Percentiles rank a stretch among this genome's conserved stretches.
Conservation (phyloP, 2,797 vertebrate genomes). For the Luscinia luscinia region DNA sequence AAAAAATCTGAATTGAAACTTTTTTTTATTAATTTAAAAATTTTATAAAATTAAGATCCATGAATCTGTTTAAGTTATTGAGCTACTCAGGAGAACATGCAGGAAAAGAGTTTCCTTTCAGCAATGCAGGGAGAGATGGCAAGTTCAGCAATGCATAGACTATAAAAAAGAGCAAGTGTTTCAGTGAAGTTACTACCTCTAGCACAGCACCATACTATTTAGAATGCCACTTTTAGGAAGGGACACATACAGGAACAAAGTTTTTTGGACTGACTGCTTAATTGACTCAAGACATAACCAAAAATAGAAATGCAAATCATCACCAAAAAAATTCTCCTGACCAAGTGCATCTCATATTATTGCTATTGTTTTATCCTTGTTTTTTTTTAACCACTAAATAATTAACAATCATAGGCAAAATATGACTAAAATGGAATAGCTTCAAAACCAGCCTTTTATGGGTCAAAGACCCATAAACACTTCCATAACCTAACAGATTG, state of each 20-base stretch:
- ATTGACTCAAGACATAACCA: not conserved
- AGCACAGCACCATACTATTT: not conserved
- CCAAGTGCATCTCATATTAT: not conserved
- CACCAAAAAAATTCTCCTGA: not conserved
- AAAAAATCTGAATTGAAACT: not conserved
- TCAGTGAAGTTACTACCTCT: not conserved
- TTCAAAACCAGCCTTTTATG: not conserved
- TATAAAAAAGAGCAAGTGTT: rapidly evolving
- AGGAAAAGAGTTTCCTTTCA: not conserved
- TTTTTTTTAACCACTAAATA: not conserved
- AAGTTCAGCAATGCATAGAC: not conserved
- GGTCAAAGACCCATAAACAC: not conserved
- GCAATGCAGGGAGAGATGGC: not conserved
- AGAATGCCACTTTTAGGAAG: not conserved
- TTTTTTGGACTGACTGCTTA: not conserved
- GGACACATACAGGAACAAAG: not conserved
- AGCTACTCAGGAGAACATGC: not conserved
- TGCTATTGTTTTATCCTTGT: not conserved
- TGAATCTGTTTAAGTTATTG: not conserved
- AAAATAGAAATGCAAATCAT: not conserved
- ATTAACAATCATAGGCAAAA: not conserved
- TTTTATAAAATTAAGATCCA: not conserved
- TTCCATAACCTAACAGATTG: not conserved
- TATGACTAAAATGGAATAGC: not conserved
- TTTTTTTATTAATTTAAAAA: not conserved